A percentile compares a stretch with the other conserved stretches of the same genome.
Evolutionary conservation across 37 sponge, comb jelly and placozoan genomes (phyloP).

Genomic region (Hexactinellida sp.): DNA sequence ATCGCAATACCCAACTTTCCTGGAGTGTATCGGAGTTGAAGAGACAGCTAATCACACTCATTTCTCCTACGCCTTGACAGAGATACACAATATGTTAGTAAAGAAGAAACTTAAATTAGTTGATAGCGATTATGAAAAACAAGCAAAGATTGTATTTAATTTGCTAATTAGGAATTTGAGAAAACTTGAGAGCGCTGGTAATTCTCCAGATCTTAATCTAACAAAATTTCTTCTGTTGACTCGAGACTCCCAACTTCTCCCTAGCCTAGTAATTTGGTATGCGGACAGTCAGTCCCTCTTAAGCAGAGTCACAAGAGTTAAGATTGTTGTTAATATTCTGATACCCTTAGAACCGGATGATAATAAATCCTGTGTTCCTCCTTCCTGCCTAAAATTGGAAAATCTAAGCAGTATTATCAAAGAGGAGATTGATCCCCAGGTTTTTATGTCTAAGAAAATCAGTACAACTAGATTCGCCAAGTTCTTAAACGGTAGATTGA

Average conservation of each 20-base stretch:
- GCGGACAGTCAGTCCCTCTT: neutral
- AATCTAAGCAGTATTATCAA: neutral
- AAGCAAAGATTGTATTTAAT: neutral
- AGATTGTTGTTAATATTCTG: neutral
- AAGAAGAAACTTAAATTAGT: neutral
- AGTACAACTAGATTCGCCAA: neutral
- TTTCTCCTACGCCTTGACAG: neutral
- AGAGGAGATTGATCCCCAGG: neutral
- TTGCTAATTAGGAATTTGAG: neutral
- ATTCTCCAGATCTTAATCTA: neutral
- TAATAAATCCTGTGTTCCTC: neutral
- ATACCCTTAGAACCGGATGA: neutral
- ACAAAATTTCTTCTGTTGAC: neutral
- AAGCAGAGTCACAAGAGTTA: neutral
- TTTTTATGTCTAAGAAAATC: neutral
- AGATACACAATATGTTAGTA: neutral
- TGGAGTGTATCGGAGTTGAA: neutral
- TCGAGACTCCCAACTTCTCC: neutral
- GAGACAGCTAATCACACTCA: neutral
- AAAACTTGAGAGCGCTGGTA: neutral
- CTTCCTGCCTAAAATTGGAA: neutral
- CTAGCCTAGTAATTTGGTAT: neutral
- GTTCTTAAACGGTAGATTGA: neutral
- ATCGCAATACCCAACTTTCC: neutral
- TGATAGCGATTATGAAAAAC: neutral